These are phyloP conservation scores for Phacellophora camtschatica DNA, from an alignment of 30 jellyfish, hydroid and myxozoan species.

Conservation along the genomic window DNA sequence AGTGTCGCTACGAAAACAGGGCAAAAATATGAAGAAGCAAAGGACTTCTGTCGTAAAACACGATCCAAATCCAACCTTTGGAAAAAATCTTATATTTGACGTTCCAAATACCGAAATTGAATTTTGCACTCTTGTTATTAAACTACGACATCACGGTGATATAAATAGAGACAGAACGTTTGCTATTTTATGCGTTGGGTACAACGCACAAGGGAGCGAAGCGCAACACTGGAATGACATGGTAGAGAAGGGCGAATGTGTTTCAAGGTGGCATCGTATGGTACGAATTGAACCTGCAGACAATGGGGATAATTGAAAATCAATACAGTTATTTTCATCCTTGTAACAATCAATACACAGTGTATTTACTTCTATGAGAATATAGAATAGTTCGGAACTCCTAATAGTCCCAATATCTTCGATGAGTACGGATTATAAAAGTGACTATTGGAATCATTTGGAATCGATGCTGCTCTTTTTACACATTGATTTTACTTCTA, in stretches of 20 bases:
- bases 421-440: too few species aligned
- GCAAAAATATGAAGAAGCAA: slow-evolving; percentile 71
- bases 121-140: slow-evolving; percentile 73
- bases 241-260: slow-evolving; percentile 81
- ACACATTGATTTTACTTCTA: too few species aligned
- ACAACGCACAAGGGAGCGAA: slow-evolving; percentile 89
- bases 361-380: too few species aligned
- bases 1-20: slow-evolving; percentile 79
- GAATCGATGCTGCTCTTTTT: too few species aligned
- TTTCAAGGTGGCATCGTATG: slow-evolving; percentile 96
- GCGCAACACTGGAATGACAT: slow-evolving; percentile 97
- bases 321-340: not conserved
- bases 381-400: too few species aligned
- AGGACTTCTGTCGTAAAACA: slow-evolving; percentile 94
- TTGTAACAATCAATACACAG: too few species aligned
- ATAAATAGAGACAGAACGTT: slow-evolving; percentile 90
- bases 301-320: not conserved
- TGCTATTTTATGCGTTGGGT: slow-evolving; percentile 88
- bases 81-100: slow-evolving; percentile 78
- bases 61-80: slow-evolving; percentile 95
- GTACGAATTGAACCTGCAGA: slow-evolving; percentile 94
- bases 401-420: too few species aligned
- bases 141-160: slow-evolving; percentile 93
- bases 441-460: too few species aligned
- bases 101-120: slow-evolving; percentile 65